A percentile compares a stretch with the other conserved stretches of the same genome.
Conservation (phyloP, 1,140 invertebrate genomes). For the Drosophila quadrilineata region DNA sequence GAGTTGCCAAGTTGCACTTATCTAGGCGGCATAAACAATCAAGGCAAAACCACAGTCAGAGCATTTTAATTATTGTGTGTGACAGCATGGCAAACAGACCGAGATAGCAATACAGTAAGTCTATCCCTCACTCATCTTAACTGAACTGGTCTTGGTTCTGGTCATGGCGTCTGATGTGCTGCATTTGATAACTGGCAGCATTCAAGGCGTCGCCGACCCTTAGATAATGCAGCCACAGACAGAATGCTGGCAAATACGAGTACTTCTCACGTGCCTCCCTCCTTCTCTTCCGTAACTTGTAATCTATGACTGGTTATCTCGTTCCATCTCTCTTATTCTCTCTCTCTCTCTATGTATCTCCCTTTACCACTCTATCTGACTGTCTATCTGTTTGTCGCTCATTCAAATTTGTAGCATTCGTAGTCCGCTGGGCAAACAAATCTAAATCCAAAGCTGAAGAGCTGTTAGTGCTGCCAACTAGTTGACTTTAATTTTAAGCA, state of each 20-base stretch:
- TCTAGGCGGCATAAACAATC: constrained; percentile 62
- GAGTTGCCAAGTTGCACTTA: constrained; percentile 53
- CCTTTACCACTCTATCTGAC: constrained; percentile 8
- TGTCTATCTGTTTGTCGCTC: constrained; percentile 22
- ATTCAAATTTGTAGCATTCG: constrained; percentile 68
- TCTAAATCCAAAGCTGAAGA: constrained; percentile 16
- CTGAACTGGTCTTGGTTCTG: constrained; percentile 6
- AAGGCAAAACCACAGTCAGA: constrained; percentile 34
- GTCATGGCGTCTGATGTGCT: constrained; percentile 50
- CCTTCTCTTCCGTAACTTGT: too few species aligned
- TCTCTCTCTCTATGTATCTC: not conserved
- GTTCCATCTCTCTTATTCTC: not conserved
- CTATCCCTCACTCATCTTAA: not conserved
- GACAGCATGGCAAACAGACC: constrained; percentile 14
- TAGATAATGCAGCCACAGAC: too few species aligned
- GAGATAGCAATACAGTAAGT: not conserved
- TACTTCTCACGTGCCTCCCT: not conserved
- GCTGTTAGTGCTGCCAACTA: not conserved
- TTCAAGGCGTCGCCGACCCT: constrained; percentile 61
- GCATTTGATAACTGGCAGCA: constrained; percentile 75
- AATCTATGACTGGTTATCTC: too few species aligned
- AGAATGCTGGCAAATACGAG: constrained; percentile 53
- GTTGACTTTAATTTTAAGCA: not conserved
- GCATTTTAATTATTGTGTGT: constrained; percentile 78
- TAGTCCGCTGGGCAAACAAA: constrained; percentile 30